A percentile compares a stretch with the other conserved stretches of the same genome.
Conservation (phyloP, 2,797 vertebrate genomes). For the Hybognathus amarus region DNA sequence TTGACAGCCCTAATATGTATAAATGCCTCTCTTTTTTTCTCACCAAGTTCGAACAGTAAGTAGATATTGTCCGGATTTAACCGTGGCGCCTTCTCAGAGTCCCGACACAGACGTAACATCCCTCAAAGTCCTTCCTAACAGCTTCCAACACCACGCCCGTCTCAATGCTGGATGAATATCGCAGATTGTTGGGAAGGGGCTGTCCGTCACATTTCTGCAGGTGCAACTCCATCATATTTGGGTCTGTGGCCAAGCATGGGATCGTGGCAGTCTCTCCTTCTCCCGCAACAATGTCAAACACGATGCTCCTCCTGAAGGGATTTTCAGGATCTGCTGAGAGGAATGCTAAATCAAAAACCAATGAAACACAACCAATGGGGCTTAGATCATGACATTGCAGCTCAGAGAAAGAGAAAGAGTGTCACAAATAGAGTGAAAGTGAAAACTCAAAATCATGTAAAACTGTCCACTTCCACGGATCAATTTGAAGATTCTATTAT, state of each 20-base stretch:
- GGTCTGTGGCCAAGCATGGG: conserved; percentile 89
- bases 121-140: conserved; percentile 78
- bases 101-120: conserved; percentile 88
- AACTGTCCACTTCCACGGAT: background rate
- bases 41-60: conserved; percentile 90
- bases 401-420: conserved; percentile 42
- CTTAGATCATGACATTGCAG: conserved; percentile 57
- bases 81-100: conserved; percentile 66
- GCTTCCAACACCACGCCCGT: conserved; percentile 83
- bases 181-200: conserved; percentile 78
- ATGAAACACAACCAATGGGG: conserved; percentile 60
- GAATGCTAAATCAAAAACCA: conserved; percentile 65
- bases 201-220: conserved; percentile 79
- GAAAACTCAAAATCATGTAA: background rate
- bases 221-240: conserved; percentile 79
- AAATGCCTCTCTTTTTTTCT: conserved; percentile 33
- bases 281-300: conserved; percentile 75
- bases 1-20: background rate
- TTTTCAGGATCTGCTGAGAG: conserved; percentile 84
- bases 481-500: background rate
- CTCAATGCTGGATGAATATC: conserved; percentile 79
- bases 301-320: conserved; percentile 83
- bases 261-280: conserved; percentile 81
- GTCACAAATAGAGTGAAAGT: conserved; percentile 22
- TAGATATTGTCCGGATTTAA: conserved; percentile 74